phyloP scores from a whole-genome alignment of 2,797 vertebrate genomes.

The Myotis findleyi region DNA sequence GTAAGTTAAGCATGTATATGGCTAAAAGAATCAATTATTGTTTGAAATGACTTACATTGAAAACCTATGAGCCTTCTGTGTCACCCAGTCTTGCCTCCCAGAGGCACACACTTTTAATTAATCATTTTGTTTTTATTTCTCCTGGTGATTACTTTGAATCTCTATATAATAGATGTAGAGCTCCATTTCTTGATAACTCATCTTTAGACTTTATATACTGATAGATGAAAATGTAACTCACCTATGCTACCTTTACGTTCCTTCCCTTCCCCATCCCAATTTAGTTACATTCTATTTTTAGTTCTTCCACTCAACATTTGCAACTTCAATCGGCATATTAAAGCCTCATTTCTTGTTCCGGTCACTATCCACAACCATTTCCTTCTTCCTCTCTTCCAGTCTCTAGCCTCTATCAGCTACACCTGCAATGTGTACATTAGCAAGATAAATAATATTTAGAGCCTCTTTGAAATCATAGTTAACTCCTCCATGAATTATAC shows the following conservation, averaged over 20 bases:
- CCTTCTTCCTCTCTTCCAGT: neutral
- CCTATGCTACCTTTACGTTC: neutral
- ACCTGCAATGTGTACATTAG: neutral
- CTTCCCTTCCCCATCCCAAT: neutral
- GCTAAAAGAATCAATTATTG: slow-evolving; percentile 9
- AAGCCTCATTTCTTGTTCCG: neutral
- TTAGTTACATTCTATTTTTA: neutral
- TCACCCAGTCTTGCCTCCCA: slow-evolving; percentile 15
- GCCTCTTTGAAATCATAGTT: slow-evolving; percentile 14
- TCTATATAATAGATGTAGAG: neutral
- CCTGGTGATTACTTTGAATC: neutral
- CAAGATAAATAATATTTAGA: neutral
- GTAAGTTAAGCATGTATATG: neutral
- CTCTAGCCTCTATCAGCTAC: neutral
- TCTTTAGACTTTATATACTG: neutral
- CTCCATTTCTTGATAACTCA: slow-evolving; percentile 31
- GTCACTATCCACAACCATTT: slow-evolving; percentile 6
- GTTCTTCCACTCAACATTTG: neutral
- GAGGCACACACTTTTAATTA: slow-evolving; percentile 34
- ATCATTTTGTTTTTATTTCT: slow-evolving; percentile 48
- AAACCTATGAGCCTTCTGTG: neutral
- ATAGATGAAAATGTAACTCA: slow-evolving; percentile 12
- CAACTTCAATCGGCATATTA: neutral
- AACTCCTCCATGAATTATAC: neutral
- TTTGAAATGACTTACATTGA: slow-evolving; percentile 32